These are phyloP conservation scores for Hippocampus zosterae DNA, from an alignment of 2,113 vertebrate genomes.

Conservation along the genomic window DNA sequence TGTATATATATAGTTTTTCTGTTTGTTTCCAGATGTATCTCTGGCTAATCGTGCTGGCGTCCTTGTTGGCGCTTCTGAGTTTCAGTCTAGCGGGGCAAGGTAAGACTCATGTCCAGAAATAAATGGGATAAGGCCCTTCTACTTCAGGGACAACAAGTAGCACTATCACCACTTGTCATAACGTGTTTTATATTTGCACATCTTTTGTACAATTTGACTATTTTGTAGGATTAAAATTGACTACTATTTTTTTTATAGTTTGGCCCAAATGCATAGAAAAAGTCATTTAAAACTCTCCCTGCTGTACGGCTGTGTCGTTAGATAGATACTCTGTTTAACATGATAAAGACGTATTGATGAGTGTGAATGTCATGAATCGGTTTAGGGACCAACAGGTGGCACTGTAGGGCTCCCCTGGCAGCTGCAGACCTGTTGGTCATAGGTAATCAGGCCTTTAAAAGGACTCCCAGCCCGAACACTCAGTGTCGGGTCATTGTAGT, in stretches of 20 bases:
- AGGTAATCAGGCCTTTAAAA: too few relatives aligned
- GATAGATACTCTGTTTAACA: neutral
- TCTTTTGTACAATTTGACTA: too few relatives aligned
- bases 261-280: neutral
- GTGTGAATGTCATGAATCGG: too few relatives aligned
- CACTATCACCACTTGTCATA: neutral
- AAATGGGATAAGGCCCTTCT: too few relatives aligned
- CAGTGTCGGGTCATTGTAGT: too few relatives aligned
- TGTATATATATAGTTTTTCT: too few relatives aligned
- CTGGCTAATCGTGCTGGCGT: constrained; percentile 65
- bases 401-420: too few relatives aligned
- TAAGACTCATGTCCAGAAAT: constrained; percentile 46
- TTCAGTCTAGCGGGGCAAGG: constrained; percentile 79
- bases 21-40: constrained; percentile 76
- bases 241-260: neutral
- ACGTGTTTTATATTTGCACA: neutral
- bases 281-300: neutral
- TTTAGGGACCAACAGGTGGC: too few relatives aligned
- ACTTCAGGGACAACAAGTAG: neutral
- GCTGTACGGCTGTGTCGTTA: neutral
- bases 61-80: constrained; percentile 67
- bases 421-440: too few relatives aligned
- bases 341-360: neutral
- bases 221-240: too few relatives aligned
- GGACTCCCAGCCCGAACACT: too few relatives aligned